Base-by-base conservation (phyloP, 1,140 invertebrate species). In the Lordiphosa clarofinis region DNA sequence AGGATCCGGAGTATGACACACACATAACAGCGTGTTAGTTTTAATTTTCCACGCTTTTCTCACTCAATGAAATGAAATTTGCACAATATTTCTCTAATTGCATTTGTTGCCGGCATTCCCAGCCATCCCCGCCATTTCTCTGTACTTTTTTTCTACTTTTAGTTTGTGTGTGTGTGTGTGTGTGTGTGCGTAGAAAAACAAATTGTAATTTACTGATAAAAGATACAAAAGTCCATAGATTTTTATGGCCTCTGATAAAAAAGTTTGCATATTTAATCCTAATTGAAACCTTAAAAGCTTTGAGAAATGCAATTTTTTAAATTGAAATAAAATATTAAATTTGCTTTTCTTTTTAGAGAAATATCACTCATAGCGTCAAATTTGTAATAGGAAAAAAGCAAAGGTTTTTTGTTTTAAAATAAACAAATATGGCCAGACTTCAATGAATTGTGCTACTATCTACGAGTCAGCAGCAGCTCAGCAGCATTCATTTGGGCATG, bases 11-110 rank as follows among this genome's bases (percentile, higher is more conserved):
- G n/a, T n/a, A n/a, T n/a, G n/a, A 40, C 9, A 42, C 24, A 12
- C 43, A 46, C 24, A 31, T 12, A 46, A 28, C 35, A 49, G 33
- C 47, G 35, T 49, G 35, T 53, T 53, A 12, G 40, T 53, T 53
- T 53, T 53, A 24, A 53, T 40, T 53, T 33, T 39, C 38, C 28
- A 11, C 38, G 24, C 50, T 53, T 54, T 60, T 28, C 8, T 38
- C 59, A 31, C 21, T 37, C 13, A 24, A 46, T 46, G 57, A 43
- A 64, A 54, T 64, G 43, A 53, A 64, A 62, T 64, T 62, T 59
- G 28, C 42, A 47, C 56, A 59, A 59, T 59, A 59, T 43, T 28
- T 63, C 39, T 54, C 57, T 62, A 64, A 64, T 64, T 62, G 61
- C 47, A 62, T 52, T 52, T 31, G 19, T 31, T 13, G 36, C 11